Conservation (phyloP, 2,113 vertebrate genomes). For the Numida meleagris region DNA sequence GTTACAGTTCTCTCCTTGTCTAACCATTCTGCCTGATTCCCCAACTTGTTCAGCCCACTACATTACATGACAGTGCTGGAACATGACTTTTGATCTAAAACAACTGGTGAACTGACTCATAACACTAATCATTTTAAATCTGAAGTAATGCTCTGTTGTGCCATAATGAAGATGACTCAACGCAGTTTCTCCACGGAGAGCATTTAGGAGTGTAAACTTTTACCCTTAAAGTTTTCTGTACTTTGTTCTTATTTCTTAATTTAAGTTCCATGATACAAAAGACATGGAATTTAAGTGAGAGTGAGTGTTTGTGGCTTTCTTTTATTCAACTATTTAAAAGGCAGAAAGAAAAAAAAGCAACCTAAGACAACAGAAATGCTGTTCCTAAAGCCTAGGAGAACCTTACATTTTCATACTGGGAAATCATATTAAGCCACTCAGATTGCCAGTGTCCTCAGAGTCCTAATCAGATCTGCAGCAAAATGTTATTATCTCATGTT, state of each 20-base stretch:
- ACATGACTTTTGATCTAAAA: constrained; percentile 32
- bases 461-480: constrained; percentile 17
- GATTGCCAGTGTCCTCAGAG: neutral
- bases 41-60: neutral
- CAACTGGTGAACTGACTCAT: constrained; percentile 57
- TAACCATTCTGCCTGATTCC: neutral
- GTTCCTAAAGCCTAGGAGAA: neutral
- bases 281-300: neutral
- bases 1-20: neutral
- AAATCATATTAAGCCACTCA: constrained; percentile 34
- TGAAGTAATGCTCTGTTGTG: constrained; percentile 44
- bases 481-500: constrained; percentile 34
- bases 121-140: constrained; percentile 45
- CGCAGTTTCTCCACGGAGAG: neutral
- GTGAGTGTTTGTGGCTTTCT: neutral
- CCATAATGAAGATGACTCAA: constrained; percentile 56
- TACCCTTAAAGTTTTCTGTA: constrained; percentile 17
- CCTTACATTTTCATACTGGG: neutral
- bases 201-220: constrained; percentile 19
- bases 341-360: neutral
- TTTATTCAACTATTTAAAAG: neutral
- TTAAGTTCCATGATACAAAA: neutral
- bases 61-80: constrained; percentile 43
- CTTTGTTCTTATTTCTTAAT: neutral
- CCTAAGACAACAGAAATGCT: neutral